Evolutionary conservation across 92 coral and sea anemone genomes (phyloP), one percentile per base, ranked within the genome.

Genomic region (Porites divaricata): DNA sequence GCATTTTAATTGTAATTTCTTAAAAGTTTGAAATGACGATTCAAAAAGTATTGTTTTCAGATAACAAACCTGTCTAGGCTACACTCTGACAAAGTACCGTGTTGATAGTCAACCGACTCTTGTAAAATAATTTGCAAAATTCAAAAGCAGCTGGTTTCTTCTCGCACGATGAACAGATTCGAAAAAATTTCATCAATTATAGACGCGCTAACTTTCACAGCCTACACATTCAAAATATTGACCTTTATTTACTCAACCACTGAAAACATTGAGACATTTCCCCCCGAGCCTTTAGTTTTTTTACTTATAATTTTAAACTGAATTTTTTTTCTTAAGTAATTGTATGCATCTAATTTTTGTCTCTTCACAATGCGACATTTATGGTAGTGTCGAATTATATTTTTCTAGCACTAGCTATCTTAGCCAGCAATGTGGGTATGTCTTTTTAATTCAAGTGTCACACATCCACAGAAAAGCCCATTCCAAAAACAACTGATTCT

Each of bases 101-200:
- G 86, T 59, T 82, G 86, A 82, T 82, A 72, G 86, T 63, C 86
- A 72, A 82, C 71, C 50, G 86, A 82, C 86, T 72, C 52, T 12
- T 16, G 48, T 51, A 52, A 86, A 86, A 85, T 90, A 74, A 90
- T 90, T 90, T 86, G 89, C 90, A 90, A 90, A 86, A 85, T 90
- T 75, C 81, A 16, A 58, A 56, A 61, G 70, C 90, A 85, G 87
- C 93, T 86, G 87, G 78, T 56, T 28, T 35, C 45, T 19, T n/a
- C 63, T 86, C 90, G 70, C 90, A 86, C 90, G 76, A 75, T 79
- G 86, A 35, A 35, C 45, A 35, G 74, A 80, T 85, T 90, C 23
- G 12, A 56, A 49, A 69, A 67, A 56, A 48, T 81, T 22, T 15
- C 72, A 62, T 62, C 59, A 48, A 15, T 26, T 26, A 80, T 67